Conservation (phyloP, 2,888 invertebrate species). For the Lasioglossum figueresi region DNA sequence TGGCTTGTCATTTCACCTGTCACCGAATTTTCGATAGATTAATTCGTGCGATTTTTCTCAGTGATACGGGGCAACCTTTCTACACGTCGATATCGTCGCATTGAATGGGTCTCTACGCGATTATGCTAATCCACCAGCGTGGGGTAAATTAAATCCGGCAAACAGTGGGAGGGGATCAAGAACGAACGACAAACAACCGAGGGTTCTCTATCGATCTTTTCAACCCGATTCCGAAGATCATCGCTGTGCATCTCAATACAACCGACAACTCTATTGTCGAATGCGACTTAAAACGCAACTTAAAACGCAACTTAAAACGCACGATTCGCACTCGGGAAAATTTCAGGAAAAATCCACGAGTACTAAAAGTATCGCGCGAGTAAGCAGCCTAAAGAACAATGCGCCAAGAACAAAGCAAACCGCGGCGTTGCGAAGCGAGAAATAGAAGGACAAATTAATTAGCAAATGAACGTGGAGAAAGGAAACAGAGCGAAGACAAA, state of each 20-base stretch:
- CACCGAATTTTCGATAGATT: not conserved
- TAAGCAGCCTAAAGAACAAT: not conserved
- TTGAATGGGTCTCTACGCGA: not conserved
- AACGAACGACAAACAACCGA: not conserved
- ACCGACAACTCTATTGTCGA: not conserved
- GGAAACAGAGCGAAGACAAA: not conserved
- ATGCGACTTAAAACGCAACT: not conserved
- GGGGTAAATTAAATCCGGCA: not conserved
- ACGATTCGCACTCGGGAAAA: not conserved
- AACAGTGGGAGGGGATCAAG: not conserved
- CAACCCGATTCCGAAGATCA: not conserved
- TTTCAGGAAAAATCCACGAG: not conserved
- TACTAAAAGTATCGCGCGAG: not conserved
- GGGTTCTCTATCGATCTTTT: not conserved
- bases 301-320: not conserved
- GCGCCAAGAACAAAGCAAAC: slow-evolving; percentile 1
- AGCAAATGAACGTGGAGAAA: not conserved
- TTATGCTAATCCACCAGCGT: not conserved
- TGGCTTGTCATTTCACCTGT: not conserved
- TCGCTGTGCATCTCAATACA: not conserved
- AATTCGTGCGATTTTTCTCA: not conserved
- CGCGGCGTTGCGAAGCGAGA: not conserved
- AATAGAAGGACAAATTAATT: not conserved
- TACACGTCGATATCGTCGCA: not conserved
- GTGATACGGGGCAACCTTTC: not conserved